Base-by-base conservation (phyloP, 2,797 vertebrate genomes). In the Adelosebastes latens region DNA sequence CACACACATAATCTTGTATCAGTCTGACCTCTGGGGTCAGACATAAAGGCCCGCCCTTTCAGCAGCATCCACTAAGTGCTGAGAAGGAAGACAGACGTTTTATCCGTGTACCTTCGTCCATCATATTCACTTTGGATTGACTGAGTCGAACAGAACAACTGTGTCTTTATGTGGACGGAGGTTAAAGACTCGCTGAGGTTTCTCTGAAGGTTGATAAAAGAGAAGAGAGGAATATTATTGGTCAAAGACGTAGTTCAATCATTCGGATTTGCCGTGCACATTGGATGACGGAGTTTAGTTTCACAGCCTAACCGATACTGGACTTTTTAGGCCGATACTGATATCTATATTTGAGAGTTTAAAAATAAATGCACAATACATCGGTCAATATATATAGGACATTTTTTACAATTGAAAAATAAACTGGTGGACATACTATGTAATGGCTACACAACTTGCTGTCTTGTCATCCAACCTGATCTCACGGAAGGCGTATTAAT, bases 1-100 rank as follows among this genome's bases (percentile, higher is more conserved):
- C 73, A 49, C 64, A 71, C 80, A 72, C 74, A 73, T 76, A 65
- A 20, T 58, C 72, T 53, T 2, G 24, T 82, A 86, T 83, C 81
- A 75, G 72, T 68, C 27, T 89, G 91, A 93, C 92, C 91, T 87
- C 53, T 75, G 71, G 85, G 93, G 93, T 94, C 93, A 94, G 86
- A 93, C 91, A 76, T 89, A 73, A 92, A 92, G 90, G 87, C 90
- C 80, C 6, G 8, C 25, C 92, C 89, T 95, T 94, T 95, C 93
- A 95, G 88, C 93, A 94, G 89, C 84, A 89, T 92, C 83, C 88
- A 94, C 91, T 94, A 93, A 94, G 83, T 60, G 73, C 81, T 11
- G 79, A 88, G 87, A 69, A 29, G 67, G 74, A 74, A 87, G 90
- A 90, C 87, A 78, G 90, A 87, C 76, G 27, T 87, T 67, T 88